phyloP scores from a whole-genome alignment of 2,888 invertebrate genomes.

The Monopis laevigella region DNA sequence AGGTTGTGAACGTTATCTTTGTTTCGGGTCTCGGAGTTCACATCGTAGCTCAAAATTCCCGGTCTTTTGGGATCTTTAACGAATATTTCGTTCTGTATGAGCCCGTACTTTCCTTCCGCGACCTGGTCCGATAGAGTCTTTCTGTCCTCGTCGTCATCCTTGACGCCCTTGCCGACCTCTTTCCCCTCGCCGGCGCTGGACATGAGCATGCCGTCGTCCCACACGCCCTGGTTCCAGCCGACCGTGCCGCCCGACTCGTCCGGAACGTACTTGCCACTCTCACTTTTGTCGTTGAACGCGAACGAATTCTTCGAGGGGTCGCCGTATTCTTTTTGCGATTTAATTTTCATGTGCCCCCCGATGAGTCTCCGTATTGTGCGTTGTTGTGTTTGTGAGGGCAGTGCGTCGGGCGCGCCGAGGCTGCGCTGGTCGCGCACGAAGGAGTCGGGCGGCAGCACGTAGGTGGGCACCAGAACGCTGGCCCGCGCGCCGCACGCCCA shows the following conservation, averaged over 20 bases:
- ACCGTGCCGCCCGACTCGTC: slow-evolving; percentile 60
- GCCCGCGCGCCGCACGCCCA: slow-evolving; percentile 44
- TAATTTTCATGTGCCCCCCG: slow-evolving; percentile 72
- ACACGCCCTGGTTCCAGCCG: slow-evolving; percentile 64
- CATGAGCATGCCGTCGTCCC: slow-evolving; percentile 74
- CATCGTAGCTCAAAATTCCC: slow-evolving; percentile 83
- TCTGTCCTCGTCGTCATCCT: slow-evolving; percentile 74
- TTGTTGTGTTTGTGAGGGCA: slow-evolving; percentile 47
- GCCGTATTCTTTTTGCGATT: slow-evolving; percentile 50
- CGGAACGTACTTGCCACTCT: slow-evolving; percentile 49
- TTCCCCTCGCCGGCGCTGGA: slow-evolving; percentile 77
- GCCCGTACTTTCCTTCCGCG: slow-evolving; percentile 88
- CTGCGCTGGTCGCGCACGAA: slow-evolving; percentile 62
- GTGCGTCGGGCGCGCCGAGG: slow-evolving; percentile 40
- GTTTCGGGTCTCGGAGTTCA: slow-evolving; percentile 80
- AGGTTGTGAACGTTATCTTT: slow-evolving; percentile 81
- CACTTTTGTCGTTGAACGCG: slow-evolving; percentile 40
- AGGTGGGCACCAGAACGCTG: slow-evolving; percentile 62
- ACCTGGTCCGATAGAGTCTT: slow-evolving; percentile 91
- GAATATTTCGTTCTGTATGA: slow-evolving; percentile 87
- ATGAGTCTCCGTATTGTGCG: slow-evolving; percentile 73
- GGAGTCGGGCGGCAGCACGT: slow-evolving; percentile 63
- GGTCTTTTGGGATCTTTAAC: slow-evolving; percentile 75
- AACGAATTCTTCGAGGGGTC: slow-evolving; percentile 47
- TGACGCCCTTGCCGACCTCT: slow-evolving; percentile 45